Base-by-base conservation (phyloP, 2,113 vertebrate species). In the human region DNA sequence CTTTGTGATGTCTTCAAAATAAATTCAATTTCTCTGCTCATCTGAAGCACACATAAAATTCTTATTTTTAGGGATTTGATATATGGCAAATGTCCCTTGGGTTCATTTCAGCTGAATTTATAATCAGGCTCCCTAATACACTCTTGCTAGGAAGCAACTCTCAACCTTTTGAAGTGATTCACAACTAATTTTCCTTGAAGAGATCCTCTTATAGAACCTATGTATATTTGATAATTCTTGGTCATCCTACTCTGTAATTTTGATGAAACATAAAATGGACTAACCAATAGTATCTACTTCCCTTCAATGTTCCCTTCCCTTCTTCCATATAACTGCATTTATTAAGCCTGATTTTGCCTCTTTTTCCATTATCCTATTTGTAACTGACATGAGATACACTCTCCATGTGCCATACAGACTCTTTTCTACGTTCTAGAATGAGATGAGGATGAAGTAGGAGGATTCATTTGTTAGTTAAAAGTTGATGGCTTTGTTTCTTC, bases 41-140 rank as follows among this genome's bases (percentile, higher is more conserved):
- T 93, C 38, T 93, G 70, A 93, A 95, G 32, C 35, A 48, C 45
- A 89, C 35, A 50, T 45, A 82, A 78, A 89, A 79, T 91, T 90
- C n/a, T 91, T 89, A 94, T 43, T 83, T 97, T 81, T 45, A 75
- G 57, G 55, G 27, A 91, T 93, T 94, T 96, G 55, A 79, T 86
- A 83, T 86, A 79, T 97, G 91, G 9, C 59, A 93, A 90, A 94
- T 86, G 86, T 91, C 73, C 38, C 61, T 94, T 93, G 92, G n/a
- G 89, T 94, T 97, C 79, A 89, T 96, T 97, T 97, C 66, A 91
- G 40, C 75, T 85, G 91, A 95, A 96, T 97, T 97, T 97, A 91
- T 98, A 97, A 97, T 91, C 72, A 80, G 96, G n/a, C 4, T 93
- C 16, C 40, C 22, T 61, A 93, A 96, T 86, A 75, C 35, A 82